Base-by-base conservation (phyloP, 2,888 invertebrate species). In the Aspidapion aeneum region DNA sequence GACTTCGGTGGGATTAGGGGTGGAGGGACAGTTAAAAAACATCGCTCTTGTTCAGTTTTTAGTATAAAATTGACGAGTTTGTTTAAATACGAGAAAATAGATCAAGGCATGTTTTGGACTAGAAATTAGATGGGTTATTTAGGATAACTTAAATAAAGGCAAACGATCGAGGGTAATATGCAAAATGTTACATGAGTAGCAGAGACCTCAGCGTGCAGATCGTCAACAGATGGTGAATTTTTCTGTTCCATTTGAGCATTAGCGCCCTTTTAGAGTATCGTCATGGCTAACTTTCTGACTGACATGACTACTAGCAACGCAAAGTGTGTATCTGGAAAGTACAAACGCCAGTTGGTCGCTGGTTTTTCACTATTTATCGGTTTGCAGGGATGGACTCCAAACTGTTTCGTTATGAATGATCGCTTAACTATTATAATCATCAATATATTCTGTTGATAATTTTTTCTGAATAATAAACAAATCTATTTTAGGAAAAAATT, bases 221-320 rank as follows among this genome's bases (percentile, higher is more conserved):
- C 79, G 79, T 77, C 78, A 80, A 77, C 81, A 81, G 81, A 81
- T 81, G 81, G 80, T 80, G 77, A 72, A 77, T 79, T 81, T 80
- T 81, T 80, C 80, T 81, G 75, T 80, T 78, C 80, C 80, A 80
- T 81, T 81, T 80, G 74, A 77, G 78, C 80, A 79, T 81, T 80
- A 81, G 76, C 78, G 76, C 78, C 78, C 79, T 72, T 63, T 7
- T n/a, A 5, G 58, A 63, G 62, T 63, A 62, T 56, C 17, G 57
- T 21, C 18, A 19, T 55, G 20, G 20, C 55, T 51, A 65, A 70
- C 72, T 70, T 68, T 67, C 67, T 66, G 70, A 69, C 62, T 72
- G 72, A 73, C 72, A 70, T 64, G 68, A 66, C 54, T 59, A 12
- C 35, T 35, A 3, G 35, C 12, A 35, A 35, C n/a, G n/a, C n/a